These are phyloP conservation scores for Cyanoramphus novaezelandiae DNA, from an alignment of 2,113 vertebrate genomes.

Conservation along the genomic window DNA sequence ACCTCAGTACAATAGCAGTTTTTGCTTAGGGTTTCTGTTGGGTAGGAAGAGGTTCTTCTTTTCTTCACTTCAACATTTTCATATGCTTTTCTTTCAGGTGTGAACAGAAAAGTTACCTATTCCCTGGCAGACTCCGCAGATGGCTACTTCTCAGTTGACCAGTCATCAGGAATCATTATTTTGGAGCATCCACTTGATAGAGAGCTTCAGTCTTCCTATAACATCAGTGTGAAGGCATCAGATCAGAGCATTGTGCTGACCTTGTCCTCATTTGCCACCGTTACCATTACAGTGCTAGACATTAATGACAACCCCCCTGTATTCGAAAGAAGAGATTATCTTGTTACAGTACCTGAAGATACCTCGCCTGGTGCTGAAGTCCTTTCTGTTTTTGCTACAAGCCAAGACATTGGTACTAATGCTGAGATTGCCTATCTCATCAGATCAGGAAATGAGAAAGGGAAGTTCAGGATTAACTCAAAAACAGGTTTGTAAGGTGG, in stretches of 20 bases:
- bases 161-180: slow-evolving; percentile 85
- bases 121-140: slow-evolving; percentile 84
- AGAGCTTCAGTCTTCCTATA: slow-evolving; percentile 88
- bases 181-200: slow-evolving; percentile 90
- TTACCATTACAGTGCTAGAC: slow-evolving; percentile 92
- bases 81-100: slow-evolving; percentile 72
- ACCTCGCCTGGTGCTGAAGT: slow-evolving; percentile 85
- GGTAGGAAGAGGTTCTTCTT: neutral
- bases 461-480: slow-evolving; percentile 89
- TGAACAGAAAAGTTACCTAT: slow-evolving; percentile 87
- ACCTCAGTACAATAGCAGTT: neutral
- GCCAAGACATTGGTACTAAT: slow-evolving; percentile 96
- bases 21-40: neutral
- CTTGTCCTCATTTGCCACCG: slow-evolving; percentile 84
- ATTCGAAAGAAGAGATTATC: slow-evolving; percentile 92
- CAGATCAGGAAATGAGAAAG: slow-evolving; percentile 91
- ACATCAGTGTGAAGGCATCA: slow-evolving; percentile 84
- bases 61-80: neutral
- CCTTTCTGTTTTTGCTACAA: slow-evolving; percentile 89
- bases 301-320: slow-evolving; percentile 97
- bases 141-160: slow-evolving; percentile 90
- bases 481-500: slow-evolving; percentile 81
- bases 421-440: slow-evolving; percentile 94
- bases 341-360: slow-evolving; percentile 89
- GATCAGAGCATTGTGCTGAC: slow-evolving; percentile 83